A percentile compares a stretch with the other conserved stretches of the same genome.
Evolutionary conservation across 2,113 vertebrate genomes (phyloP).

Genomic region (Embiotoca jacksoni): DNA sequence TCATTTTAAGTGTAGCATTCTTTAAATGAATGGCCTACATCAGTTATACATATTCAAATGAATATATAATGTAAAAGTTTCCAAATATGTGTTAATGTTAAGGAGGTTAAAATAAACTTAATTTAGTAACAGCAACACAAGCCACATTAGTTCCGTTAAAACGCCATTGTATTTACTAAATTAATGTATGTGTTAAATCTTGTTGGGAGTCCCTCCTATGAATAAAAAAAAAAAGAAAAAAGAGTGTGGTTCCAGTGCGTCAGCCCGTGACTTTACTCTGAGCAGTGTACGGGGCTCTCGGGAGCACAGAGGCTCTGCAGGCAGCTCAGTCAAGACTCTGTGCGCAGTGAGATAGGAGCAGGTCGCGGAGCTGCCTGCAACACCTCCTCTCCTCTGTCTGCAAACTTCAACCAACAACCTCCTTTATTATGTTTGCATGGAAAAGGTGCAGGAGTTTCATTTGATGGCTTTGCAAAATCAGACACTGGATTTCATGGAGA

Average conservation of each 20-base stretch:
- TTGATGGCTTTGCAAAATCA: conserved; percentile 1
- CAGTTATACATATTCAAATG: no score
- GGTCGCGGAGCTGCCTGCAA: conserved; percentile 43
- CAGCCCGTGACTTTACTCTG: conserved; percentile 36
- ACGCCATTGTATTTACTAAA: neutral
- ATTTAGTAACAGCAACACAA: no score
- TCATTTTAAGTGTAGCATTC: no score
- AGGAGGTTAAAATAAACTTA: no score
- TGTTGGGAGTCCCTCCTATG: neutral
- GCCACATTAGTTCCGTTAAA: neutral
- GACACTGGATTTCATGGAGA: conserved; percentile 5
- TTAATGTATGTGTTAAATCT: no score
- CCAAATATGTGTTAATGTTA: no score
- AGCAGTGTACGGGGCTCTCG: conserved; percentile 1
- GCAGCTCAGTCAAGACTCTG: conserved; percentile 52
- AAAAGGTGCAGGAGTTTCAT: conserved; percentile 1
- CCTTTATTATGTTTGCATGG: neutral
- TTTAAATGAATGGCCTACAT: no score
- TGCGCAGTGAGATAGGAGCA: conserved; percentile 50
- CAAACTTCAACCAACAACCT: conserved; percentile 54
- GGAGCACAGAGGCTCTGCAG: conserved; percentile 46
- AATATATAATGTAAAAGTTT: no score
- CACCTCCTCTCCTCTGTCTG: conserved; percentile 36
- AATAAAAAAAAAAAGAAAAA: neutral
- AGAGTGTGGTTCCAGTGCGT: conserved; percentile 14